Conservation (phyloP, 2,888 invertebrate species). For the Carcina quercana region DNA sequence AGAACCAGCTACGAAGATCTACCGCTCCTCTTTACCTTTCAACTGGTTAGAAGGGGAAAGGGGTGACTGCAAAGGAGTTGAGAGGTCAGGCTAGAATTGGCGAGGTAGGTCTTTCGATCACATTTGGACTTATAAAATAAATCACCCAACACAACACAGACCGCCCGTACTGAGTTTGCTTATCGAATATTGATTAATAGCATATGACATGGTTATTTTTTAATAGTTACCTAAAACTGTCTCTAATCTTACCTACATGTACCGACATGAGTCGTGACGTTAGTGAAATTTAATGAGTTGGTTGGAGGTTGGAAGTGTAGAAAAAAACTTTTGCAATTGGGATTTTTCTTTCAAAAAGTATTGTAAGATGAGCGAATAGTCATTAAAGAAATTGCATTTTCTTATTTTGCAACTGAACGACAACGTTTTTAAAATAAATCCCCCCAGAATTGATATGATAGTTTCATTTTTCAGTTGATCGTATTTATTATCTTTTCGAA, state of each 20-base stretch:
- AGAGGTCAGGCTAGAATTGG: constrained; percentile 23
- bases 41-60: constrained; percentile 3
- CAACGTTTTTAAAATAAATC: too few species aligned
- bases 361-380: too few species aligned
- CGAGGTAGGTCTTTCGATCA: constrained; percentile 32
- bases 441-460: too few species aligned
- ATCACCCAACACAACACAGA: constrained; percentile 52
- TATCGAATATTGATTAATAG: constrained; percentile 69
- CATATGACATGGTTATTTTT: constrained; percentile 54
- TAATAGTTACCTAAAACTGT: constrained; percentile 48
- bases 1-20: constrained; percentile 26
- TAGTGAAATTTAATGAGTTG: constrained; percentile 16
- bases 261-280: constrained; percentile 14
- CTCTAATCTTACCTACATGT: constrained; percentile 31
- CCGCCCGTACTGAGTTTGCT: constrained; percentile 58
- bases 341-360: too few species aligned
- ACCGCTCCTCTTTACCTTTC: constrained; percentile 7
- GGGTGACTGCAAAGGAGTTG: neutral
- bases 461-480: too few species aligned
- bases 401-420: too few species aligned
- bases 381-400: too few species aligned
- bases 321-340: too few species aligned
- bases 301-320: neutral
- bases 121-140: constrained; percentile 50
- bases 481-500: too few species aligned